Percentiles rank a stretch among this genome's conserved stretches.
Evolutionary conservation across 1,140 invertebrate species (phyloP).

Genomic region (Drosophila yakuba): DNA sequence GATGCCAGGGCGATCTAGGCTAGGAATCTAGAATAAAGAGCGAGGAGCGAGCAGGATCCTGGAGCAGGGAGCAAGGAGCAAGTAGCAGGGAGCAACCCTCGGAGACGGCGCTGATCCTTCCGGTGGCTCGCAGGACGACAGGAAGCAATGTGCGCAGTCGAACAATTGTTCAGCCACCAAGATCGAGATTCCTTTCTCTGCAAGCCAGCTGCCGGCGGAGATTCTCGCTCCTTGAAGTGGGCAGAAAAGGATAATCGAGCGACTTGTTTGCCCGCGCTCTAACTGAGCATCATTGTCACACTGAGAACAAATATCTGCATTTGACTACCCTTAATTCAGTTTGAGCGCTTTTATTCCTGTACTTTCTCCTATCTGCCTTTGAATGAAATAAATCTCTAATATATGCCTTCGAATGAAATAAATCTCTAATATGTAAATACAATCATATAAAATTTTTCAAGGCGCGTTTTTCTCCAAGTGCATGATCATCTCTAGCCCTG

Average conservation of each 20-base stretch:
- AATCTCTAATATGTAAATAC: too few relatives aligned
- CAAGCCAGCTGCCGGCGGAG: slow-evolving; percentile 52
- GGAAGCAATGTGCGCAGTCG: slow-evolving; percentile 78
- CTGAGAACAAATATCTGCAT: not conserved
- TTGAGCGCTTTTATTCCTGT: too few relatives aligned
- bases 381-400: too few relatives aligned
- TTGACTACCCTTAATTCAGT: too few relatives aligned
- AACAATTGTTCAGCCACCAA: slow-evolving; percentile 72
- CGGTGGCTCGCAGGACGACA: slow-evolving; percentile 69
- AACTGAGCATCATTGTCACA: slow-evolving; percentile 24
- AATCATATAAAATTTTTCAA: not conserved
- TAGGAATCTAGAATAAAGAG: slow-evolving; percentile 5
- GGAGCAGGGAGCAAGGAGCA: slow-evolving; percentile 29
- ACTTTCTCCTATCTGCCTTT: too few relatives aligned
- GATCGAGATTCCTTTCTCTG: slow-evolving; percentile 63
- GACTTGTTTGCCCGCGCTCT: slow-evolving; percentile 65
- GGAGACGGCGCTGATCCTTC: slow-evolving; percentile 70
- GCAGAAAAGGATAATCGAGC: slow-evolving; percentile 68
- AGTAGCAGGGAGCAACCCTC: slow-evolving; percentile 46
- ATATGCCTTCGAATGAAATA: too few relatives aligned
- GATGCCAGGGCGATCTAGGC: slow-evolving; percentile 20
- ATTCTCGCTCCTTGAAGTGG: slow-evolving; percentile 64
- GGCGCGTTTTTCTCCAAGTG: not conserved
- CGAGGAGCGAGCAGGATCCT: slow-evolving; percentile 8
- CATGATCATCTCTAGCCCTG: slow-evolving; percentile 28